Evolutionary conservation across 2,888 invertebrate species (phyloP), one percentile per base, ranked within the genome.

Genomic region (Meteorus colon): DNA sequence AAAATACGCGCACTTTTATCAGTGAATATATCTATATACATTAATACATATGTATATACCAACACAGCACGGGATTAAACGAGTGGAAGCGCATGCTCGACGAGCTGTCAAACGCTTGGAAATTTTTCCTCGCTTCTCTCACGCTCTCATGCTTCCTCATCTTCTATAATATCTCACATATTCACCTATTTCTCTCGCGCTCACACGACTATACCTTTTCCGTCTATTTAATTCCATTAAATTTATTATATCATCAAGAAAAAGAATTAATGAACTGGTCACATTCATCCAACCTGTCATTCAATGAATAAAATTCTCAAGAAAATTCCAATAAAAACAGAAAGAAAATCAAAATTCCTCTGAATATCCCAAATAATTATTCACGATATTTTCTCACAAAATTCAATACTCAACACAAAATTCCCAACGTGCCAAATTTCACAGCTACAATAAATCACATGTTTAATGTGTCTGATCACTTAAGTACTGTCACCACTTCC

Each of bases 71-170:
- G 48, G 19, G 55, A 69, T 69, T 29, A 69, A 72, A 45, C 72
- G 63, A 72, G 63, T 63, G 72, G 67, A 62, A 77, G 78, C 79
- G 76, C 81, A 81, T 78, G 80, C 78, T 75, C 65, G 72, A 27
- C 73, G 76, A 79, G 37, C 79, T 78, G 80, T 79, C 80, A 78
- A 81, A 81, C 72, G 65, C 75, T 70, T 69, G 31, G 74, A 62
- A 65, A 65, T 55, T 55, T 55, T 55, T 55, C 10, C 60, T 37
- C 63, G 5, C 63, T 55, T 62, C 65, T 62, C 73, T 59, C 69
- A 34, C 51, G 24, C 65, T 67, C 65, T 63, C 66, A 34, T 37
- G 63, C 66, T 63, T 12, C 29, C 62, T 24, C 19, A 19, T 41
- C 41, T 41, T 2, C 41, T 41, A 41, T 12, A 41, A 41, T 41